Evolutionary conservation across 2,888 invertebrate genomes (phyloP), one percentile per base, ranked within the genome.

Genomic region (Diarsia rubi): DNA sequence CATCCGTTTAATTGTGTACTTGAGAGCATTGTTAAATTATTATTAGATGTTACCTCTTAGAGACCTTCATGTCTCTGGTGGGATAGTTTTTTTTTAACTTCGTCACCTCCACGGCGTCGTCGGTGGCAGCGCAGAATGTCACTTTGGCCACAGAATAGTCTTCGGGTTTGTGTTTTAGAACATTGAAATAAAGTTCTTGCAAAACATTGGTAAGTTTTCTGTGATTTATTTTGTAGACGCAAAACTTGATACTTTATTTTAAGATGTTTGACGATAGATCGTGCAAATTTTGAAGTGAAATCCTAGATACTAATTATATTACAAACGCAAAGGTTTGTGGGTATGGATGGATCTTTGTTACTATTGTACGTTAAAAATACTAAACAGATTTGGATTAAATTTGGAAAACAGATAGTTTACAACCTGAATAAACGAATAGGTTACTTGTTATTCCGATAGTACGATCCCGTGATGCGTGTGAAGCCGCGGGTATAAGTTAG

Each of bases 1-100:
- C 65, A 69, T 69, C 68, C 65, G 62, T 69, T 84, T 84, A 54
- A 81, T 82, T 63, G 45, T 27, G 57, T 54, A 47, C 82, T 84
- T 75, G 64, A 69, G 27, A 27, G 27, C 54, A 14, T 60, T 49
- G 6, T 27, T 54, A 12, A 52, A n/a, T 52, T 52, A 14, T 3
- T 54, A n/a, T 24, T 5, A 14, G n/a, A 8, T 47, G 21, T 49
- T 49, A 9, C 5, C 21, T 21, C 49, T 52, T 52, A n/a, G n/a
- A n/a, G n/a, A n/a, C n/a, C n/a, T n/a, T 49, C 21, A 49, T 21
- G 19, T 47, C 16, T 19, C 47, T 19, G 19, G 47, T 4, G n/a
- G n/a, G n/a, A n/a, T n/a, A 64, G 63, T 70, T 83, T 69, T 63
- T 63, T 67, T 27, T 12, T 19, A 63, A 1, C 49, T 21, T 8